These are phyloP conservation scores for Dermochelys coriacea DNA, from an alignment of 2,797 vertebrate genomes.

Conservation along the genomic window DNA sequence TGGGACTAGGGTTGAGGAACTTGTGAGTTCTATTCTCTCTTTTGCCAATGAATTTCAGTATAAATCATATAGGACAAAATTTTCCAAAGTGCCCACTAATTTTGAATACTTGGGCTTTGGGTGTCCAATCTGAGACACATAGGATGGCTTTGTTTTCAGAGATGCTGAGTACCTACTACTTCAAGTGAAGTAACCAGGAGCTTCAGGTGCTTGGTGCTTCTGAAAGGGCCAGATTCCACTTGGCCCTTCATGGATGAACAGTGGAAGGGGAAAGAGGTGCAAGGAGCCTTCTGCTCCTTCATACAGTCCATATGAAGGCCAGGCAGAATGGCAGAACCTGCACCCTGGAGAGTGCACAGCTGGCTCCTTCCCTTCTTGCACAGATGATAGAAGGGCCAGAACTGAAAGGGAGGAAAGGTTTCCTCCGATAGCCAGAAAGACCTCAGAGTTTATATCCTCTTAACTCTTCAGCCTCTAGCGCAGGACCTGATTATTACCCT, in stretches of 20 bases:
- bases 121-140: not conserved
- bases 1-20: not conserved
- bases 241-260: not conserved
- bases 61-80: not conserved
- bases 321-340: not conserved
- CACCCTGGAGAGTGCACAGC: not conserved
- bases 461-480: not conserved
- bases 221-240: not conserved
- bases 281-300: not conserved
- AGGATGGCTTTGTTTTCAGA: not conserved
- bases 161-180: not conserved
- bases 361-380: not conserved
- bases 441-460: not conserved
- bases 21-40: not conserved
- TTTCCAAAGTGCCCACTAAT: not conserved
- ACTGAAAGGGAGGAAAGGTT: not conserved
- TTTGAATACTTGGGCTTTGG: not conserved
- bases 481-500: not conserved
- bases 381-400: not conserved
- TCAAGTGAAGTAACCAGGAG: not conserved
- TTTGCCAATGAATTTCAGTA: not conserved
- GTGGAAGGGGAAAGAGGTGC: not conserved
- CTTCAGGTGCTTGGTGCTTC: not conserved
- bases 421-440: not conserved
- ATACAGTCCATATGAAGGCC: not conserved